Percentiles rank a stretch among this genome's conserved stretches.
phyloP scores from a whole-genome alignment of 2,797 vertebrate genomes.

The Tragelaphus oryx region DNA sequence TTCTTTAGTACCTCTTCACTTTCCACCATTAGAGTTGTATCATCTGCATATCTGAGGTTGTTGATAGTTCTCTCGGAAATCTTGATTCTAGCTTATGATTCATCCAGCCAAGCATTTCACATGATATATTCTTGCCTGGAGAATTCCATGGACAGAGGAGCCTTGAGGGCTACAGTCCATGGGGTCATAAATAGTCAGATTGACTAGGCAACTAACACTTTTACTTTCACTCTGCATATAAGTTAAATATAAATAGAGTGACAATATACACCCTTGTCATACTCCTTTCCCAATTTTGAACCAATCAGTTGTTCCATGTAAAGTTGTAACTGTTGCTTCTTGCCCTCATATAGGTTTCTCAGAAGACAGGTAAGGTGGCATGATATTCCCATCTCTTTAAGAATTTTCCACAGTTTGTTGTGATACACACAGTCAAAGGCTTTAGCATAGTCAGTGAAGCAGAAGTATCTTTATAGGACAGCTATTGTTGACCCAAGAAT shows the following conservation, averaged over 20 bases:
- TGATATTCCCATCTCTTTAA: neutral
- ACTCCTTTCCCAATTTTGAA: neutral
- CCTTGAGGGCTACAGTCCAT: neutral
- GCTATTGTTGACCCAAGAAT: neutral
- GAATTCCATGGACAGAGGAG: neutral
- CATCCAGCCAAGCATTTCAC: neutral
- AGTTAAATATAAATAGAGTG: neutral
- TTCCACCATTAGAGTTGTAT: neutral
- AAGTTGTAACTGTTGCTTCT: neutral
- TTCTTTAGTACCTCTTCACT: neutral
- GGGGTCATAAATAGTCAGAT: neutral
- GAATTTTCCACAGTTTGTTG: neutral
- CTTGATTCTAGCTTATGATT: neutral
- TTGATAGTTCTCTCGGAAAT: neutral
- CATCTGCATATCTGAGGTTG: neutral
- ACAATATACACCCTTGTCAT: neutral
- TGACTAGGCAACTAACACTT: neutral
- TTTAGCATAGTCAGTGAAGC: neutral
- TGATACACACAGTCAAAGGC: neutral
- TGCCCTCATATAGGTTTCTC: neutral
- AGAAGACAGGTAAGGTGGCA: neutral
- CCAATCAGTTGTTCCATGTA: neutral
- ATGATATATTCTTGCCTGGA: neutral
- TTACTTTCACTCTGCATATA: neutral
- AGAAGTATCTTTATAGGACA: neutral